Conservation (phyloP, 2,888 invertebrate species). For the Drosophila parthenogenetica region DNA sequence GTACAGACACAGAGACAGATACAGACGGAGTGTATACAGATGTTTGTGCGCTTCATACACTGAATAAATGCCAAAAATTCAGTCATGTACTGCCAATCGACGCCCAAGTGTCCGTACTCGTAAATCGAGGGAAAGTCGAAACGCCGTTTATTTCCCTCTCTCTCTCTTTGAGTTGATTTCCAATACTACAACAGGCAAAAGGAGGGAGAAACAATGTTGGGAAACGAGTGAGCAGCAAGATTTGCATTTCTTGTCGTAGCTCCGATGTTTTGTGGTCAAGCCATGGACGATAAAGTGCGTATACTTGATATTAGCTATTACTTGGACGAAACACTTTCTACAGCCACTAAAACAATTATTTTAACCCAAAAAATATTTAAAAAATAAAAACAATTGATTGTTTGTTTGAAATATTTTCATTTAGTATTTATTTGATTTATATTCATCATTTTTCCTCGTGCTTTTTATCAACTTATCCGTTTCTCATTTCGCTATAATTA, state of each 20-base stretch:
- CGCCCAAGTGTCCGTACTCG: slow-evolving; percentile 31
- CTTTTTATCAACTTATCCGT: slow-evolving; percentile 13
- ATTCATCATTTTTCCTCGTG: slow-evolving; percentile 34
- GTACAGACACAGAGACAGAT: slow-evolving; percentile 5
- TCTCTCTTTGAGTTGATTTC: slow-evolving; percentile 7
- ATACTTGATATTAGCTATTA: too few species aligned
- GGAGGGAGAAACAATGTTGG: neutral
- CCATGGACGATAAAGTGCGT: neutral
- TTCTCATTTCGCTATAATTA: slow-evolving; percentile 47
- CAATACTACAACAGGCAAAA: slow-evolving; percentile 1
- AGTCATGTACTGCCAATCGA: slow-evolving; percentile 37
- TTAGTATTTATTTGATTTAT: slow-evolving; percentile 70
- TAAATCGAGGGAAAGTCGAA: slow-evolving; percentile 7
- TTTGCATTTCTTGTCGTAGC: slow-evolving; percentile 2
- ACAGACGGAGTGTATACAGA: neutral
- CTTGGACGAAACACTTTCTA: too few species aligned
- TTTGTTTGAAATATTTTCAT: slow-evolving; percentile 73
- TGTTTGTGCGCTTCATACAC: slow-evolving; percentile 7
- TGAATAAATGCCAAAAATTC: slow-evolving; percentile 37
- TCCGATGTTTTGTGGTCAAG: neutral
- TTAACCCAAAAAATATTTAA: neutral
- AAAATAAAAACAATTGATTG: neutral
- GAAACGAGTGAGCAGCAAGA: neutral
- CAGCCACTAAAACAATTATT: too few species aligned
- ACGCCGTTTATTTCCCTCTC: slow-evolving; percentile 3